These are phyloP conservation scores for Yoshiicerus persimilis DNA, from an alignment of 1,140 invertebrate genomes.

Conservation along the genomic window DNA sequence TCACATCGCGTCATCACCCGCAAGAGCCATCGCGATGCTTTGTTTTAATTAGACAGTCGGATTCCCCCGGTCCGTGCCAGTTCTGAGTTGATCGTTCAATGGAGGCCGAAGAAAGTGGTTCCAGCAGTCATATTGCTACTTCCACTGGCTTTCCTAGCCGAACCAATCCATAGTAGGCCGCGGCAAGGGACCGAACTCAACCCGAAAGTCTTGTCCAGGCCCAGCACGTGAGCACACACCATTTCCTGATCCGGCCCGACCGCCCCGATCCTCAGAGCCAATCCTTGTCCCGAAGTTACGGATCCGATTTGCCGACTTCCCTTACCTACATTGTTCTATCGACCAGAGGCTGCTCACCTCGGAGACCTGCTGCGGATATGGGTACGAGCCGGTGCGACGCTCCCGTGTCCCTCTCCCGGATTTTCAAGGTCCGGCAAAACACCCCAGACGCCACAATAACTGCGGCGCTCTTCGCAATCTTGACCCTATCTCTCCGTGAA, in stretches of 20 bases:
- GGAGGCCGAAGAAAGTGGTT: too few relatives aligned
- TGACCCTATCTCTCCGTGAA: constrained; percentile 69
- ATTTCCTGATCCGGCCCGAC: constrained; percentile 40
- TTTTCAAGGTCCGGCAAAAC: constrained; percentile 73
- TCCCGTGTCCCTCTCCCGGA: constrained; percentile 69
- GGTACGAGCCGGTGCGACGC: constrained; percentile 64
- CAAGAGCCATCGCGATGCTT: too few relatives aligned
- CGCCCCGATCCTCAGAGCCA: constrained; percentile 56
- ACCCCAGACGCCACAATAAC: constrained; percentile 68
- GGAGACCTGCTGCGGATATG: constrained; percentile 84
- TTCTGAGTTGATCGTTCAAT: too few relatives aligned
- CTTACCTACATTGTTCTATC: constrained; percentile 87
- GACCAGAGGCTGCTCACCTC: constrained; percentile 85
- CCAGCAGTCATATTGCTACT: too few relatives aligned
- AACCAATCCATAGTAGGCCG: constrained; percentile 33
- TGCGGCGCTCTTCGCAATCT: constrained; percentile 69
- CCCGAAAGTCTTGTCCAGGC: constrained; percentile 33
- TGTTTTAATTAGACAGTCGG: too few relatives aligned
- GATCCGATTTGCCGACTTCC: constrained; percentile 80
- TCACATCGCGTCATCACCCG: too few relatives aligned
- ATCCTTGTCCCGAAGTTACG: too few relatives aligned
- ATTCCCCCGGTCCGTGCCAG: too few relatives aligned
- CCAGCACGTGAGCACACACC: constrained; percentile 41
- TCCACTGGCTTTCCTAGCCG: too few relatives aligned
- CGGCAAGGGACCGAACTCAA: constrained; percentile 39